Conservation (phyloP, 2,888 invertebrate genomes). For the Arctia plantaginis region DNA sequence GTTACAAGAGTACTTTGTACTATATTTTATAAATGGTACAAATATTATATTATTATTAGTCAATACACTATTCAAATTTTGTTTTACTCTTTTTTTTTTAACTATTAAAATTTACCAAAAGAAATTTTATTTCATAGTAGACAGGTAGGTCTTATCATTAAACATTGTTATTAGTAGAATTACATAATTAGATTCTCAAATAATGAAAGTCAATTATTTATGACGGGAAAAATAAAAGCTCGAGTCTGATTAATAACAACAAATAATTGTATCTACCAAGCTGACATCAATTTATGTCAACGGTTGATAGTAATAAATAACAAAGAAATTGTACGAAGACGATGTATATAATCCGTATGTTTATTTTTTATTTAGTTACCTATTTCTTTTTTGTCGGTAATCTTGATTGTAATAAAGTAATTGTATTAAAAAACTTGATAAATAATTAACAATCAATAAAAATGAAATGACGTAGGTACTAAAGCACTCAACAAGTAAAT, state of each 20-base stretch:
- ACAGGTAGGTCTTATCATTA: too few species aligned
- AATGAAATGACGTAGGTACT: background rate
- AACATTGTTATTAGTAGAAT: background rate
- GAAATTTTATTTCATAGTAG: too few species aligned
- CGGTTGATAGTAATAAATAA: background rate
- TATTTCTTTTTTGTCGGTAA: background rate
- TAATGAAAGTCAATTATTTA: background rate
- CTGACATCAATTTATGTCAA: too few species aligned
- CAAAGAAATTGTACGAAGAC: background rate
- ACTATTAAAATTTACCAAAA: background rate
- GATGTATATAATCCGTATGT: background rate
- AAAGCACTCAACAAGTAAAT: slow-evolving; percentile 28
- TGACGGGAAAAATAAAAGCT: background rate
- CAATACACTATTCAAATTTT: background rate
- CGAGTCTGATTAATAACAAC: background rate
- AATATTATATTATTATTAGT: background rate
- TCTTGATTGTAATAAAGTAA: background rate
- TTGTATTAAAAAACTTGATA: background rate
- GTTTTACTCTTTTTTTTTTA: background rate
- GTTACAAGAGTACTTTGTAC: background rate
- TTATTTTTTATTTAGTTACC: background rate
- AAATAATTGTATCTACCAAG: background rate
- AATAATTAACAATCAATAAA: slow-evolving; percentile 1
- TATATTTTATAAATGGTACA: background rate
- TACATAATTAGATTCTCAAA: background rate